Evolutionary conservation across 2,797 vertebrate species (phyloP), one percentile per base, ranked within the genome.

Genomic region (Clarias fuscus): DNA sequence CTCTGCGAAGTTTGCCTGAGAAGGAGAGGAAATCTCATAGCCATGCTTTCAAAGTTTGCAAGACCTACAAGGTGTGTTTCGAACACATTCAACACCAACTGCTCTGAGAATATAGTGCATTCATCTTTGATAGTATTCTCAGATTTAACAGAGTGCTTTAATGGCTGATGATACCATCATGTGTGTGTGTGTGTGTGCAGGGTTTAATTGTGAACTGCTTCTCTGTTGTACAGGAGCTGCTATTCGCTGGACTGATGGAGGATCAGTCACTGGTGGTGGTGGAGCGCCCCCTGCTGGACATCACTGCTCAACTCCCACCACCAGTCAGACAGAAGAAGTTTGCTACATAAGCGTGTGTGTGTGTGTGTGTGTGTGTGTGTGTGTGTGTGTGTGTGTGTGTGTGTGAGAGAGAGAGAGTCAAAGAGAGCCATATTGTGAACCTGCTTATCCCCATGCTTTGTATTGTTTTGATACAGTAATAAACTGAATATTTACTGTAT

Each of bases 41-140:
- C 64, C 97, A 98, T 0, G 97, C 97, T 65, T 99, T 99, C 90
- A 99, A 99, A 94, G 95, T 98, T 84, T 98, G 96, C 93, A 98
- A 96, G 92, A 95, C 88, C 83, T 99, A 96, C 90, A 96, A 97
- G 97, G 98, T 99, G 91, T 68, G 91, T 62, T 6, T 79, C 13
- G 3, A 56, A 56, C 53, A 56, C 53, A 56, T 56, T 56, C 53
- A 56, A 33, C n/a, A 17, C 14, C 33, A 64, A 79, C 33, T 64
- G 22, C 77, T 43, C 5, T 43, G 13, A 62, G 64, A 24, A 40
- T 56, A 13, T 33, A 24, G 20, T 43, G 22, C 20, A 80, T 62
- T 79, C 20, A 62, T 40, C 33, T 5, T 64, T 0, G 37, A 64
- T 22, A 64, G 64, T 64, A n/a, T 80, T 7, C 0, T 13, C 43